Base-by-base conservation (phyloP, 2,888 invertebrate genomes). In the Dolomedes plantarius region DNA sequence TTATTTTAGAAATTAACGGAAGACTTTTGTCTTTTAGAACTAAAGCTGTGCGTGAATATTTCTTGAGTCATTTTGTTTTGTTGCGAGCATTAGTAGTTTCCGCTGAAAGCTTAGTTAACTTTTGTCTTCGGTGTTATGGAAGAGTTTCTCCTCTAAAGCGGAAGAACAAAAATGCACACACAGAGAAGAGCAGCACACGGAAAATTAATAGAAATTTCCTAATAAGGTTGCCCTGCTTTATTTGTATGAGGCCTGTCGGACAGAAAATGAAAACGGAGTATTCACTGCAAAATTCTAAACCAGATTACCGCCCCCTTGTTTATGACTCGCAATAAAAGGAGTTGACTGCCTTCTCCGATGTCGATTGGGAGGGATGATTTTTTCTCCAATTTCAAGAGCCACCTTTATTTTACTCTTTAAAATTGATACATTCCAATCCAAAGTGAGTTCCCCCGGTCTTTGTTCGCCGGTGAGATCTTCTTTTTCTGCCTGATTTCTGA, bases 21-120 rank as follows among this genome's bases (percentile, higher is more conserved):
- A 76, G 82, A 83, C 82, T 83, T 83, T 83, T 83, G 82, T 83
- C 76, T 83, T 74, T 82, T 19, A 19, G 65, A 83, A 83, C 77
- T 65, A 68, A 77, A 77, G 83, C 76, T 28, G 73, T 69, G 71
- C 71, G 46, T 77, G 74, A 56, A 56, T 65, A 62, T 73, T 78
- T 78, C 80, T 73, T 81, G 73, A 80, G 80, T 74, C 27, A 50
- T 77, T 85, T 81, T 81, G 74, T 81, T 81, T 77, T 77, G 82
- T 83, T 76, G 65, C 46, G 41, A 62, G 82, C 75, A 82, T 82
- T 82, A 82, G 75, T 76, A 41, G 76, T 76, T 83, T 71, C 74
- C 46, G 76, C 32, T 83, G 83, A 85, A 85, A 85, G 83, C 83
- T 85, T 85, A 85, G 77, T 77, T 85, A 67, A 85, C 83, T 85